A percentile compares a stretch with the other conserved stretches of the same genome.
Evolutionary conservation across 53 echinoderm and acorn worm species (phyloP).

Genomic region (Echinarachnius parma): DNA sequence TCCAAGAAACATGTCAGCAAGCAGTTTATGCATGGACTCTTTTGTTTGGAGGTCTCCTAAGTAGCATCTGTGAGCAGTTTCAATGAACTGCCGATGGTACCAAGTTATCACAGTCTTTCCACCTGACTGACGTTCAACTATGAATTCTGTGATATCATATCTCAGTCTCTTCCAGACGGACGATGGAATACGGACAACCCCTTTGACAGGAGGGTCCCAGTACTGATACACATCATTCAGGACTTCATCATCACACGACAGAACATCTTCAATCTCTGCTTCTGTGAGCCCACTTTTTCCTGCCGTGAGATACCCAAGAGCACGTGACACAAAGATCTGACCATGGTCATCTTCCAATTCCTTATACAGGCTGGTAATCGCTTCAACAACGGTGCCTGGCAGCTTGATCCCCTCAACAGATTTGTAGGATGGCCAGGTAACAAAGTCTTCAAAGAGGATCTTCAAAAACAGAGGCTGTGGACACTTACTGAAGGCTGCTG

Average conservation of each 20-base stretch:
- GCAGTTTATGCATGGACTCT: conserved; percentile 48
- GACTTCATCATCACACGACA: conserved; percentile 84
- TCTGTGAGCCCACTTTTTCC: conserved; percentile 74
- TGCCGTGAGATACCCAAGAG: conserved; percentile 81
- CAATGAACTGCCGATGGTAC: conserved; percentile 91
- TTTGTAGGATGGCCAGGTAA: conserved; percentile 73
- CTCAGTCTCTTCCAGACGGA: conserved; percentile 86
- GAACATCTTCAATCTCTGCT: conserved; percentile 74
- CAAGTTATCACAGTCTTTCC: conserved; percentile 88
- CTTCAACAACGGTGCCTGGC: conserved; percentile 59
- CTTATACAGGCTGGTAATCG: conserved; percentile 59
- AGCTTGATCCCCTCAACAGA: conserved; percentile 18
- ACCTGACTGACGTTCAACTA: conserved; percentile 77
- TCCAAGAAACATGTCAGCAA: conserved; percentile 75
- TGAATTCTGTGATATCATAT: conserved; percentile 69
- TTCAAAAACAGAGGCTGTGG: conserved; percentile 86
- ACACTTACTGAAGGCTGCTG: conserved; percentile 62
- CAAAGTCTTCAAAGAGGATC: conserved; percentile 72
- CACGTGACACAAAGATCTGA: conserved; percentile 59
- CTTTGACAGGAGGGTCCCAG: conserved; percentile 86
- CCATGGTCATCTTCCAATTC: conserved; percentile 83
- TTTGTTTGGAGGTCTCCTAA: conserved; percentile 33
- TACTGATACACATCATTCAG: conserved; percentile 93
- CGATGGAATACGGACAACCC: conserved; percentile 74
- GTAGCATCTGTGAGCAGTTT: conserved; percentile 69